Conservation (phyloP, 1,140 invertebrate species). For the Calephelis nemesis region DNA sequence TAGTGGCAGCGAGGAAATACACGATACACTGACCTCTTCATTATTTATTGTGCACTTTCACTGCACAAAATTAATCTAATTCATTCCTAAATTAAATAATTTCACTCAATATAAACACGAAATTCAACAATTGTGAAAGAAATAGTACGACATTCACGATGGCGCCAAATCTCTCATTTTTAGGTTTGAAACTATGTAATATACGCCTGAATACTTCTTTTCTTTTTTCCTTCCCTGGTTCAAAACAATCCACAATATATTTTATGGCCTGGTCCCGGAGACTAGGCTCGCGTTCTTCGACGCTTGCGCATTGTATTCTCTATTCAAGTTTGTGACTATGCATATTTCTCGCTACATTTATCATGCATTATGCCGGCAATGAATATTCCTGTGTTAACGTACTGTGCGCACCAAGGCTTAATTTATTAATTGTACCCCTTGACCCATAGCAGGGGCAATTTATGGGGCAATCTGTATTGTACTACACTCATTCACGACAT, state of each 20-base stretch:
- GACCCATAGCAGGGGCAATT: conserved; percentile 24
- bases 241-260: not conserved
- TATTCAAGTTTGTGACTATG: conserved; percentile 44
- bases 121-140: too few relatives aligned
- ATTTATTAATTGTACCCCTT: conserved; percentile 39
- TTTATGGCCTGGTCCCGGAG: not conserved
- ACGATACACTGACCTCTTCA: too few relatives aligned
- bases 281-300: conserved; percentile 13
- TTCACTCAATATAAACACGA: too few relatives aligned
- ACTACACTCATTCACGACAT: conserved; percentile 8
- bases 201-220: too few relatives aligned
- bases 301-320: conserved; percentile 14
- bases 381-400: conserved; percentile 62
- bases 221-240: too few relatives aligned
- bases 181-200: too few relatives aligned
- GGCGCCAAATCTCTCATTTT: too few relatives aligned
- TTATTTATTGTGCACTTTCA: too few relatives aligned
- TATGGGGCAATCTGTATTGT: conserved; percentile 23
- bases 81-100: too few relatives aligned
- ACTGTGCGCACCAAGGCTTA: conserved; percentile 29
- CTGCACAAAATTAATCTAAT: too few relatives aligned
- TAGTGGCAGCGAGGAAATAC: too few relatives aligned
- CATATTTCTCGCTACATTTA: conserved; percentile 62
- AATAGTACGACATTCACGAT: too few relatives aligned
- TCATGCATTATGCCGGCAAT: conserved; percentile 58